Conservation (phyloP, 2,113 vertebrate species). For the Catharus bicknelli region DNA sequence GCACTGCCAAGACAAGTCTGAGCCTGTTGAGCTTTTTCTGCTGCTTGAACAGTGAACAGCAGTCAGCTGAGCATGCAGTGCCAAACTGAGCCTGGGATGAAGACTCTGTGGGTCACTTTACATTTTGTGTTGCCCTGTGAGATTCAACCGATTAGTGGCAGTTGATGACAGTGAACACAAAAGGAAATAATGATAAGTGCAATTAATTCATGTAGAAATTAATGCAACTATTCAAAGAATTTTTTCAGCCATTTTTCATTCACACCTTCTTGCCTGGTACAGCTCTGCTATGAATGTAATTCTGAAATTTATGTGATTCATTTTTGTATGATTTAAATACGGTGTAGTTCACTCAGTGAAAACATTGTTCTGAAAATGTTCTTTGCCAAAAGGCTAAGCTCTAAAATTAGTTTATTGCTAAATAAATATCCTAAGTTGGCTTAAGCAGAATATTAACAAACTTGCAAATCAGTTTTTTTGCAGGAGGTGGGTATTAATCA, state of each 20-base stretch:
- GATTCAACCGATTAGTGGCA: not conserved
- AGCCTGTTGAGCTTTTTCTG: not conserved
- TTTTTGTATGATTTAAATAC: not conserved
- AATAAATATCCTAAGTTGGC: not conserved
- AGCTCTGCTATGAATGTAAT: not conserved
- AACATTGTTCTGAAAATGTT: not conserved
- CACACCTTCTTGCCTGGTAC: not conserved
- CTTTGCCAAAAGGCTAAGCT: not conserved
- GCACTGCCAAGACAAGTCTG: not conserved
- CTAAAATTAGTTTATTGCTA: not conserved
- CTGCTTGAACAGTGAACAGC: not conserved
- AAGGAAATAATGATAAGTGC: not conserved
- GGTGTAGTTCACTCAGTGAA: not conserved
- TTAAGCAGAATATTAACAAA: not conserved
- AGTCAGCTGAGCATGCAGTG: not conserved
- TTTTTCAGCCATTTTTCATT: constrained; percentile 11
- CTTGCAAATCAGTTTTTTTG: not conserved
- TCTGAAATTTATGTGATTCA: not conserved
- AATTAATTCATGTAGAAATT: constrained; percentile 31
- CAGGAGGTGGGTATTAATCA: constrained; percentile 19
- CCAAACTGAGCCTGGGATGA: not conserved
- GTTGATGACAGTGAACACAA: not conserved
- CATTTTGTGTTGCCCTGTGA: not conserved
- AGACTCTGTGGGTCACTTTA: not conserved
- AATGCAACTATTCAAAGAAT: not conserved